These are phyloP conservation scores for Salvelinus sp. DNA, from an alignment of 2,113 vertebrate species.

Conservation along the genomic window DNA sequence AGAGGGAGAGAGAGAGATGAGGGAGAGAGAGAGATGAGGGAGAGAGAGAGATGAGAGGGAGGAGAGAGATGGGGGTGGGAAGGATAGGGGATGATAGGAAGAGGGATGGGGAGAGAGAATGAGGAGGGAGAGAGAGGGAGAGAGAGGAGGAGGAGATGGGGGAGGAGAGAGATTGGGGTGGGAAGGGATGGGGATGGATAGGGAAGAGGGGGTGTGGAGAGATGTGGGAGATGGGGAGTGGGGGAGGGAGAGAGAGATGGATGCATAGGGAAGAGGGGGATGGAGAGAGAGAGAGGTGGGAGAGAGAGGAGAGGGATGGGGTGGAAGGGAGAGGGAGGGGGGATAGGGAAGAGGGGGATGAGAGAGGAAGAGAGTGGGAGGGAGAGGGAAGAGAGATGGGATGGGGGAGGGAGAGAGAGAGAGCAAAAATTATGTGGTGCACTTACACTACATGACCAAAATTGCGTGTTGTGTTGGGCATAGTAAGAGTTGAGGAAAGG, in stretches of 20 bases:
- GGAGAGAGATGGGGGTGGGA: rapidly evolving
- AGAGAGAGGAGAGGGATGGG: rapidly evolving
- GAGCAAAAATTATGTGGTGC: too few relatives aligned
- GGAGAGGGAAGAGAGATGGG: not conserved
- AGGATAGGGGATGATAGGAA: too few relatives aligned
- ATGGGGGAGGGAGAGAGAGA: too few relatives aligned
- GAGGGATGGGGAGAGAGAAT: too few relatives aligned
- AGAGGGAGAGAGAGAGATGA: constrained; percentile 42
- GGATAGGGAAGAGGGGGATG: too few relatives aligned
- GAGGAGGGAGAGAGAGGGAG: too few relatives aligned
- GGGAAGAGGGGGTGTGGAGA: too few relatives aligned
- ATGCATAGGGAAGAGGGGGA: not conserved
- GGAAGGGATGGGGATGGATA: too few relatives aligned
- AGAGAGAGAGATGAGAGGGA: rapidly evolving
- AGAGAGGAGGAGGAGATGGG: too few relatives aligned
- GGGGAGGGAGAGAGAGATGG: constrained; percentile 41
- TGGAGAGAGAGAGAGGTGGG: rapidly evolving
- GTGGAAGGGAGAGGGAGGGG: rapidly evolving
- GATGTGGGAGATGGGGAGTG: not conserved
- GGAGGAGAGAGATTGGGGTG: too few relatives aligned
- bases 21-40: not conserved
- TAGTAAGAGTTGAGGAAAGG: not conserved
- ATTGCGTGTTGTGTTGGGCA: too few relatives aligned
- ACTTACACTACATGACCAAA: too few relatives aligned
- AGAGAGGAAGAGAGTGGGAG: constrained; percentile 39